phyloP scores from a whole-genome alignment of 1,140 invertebrate species.

The Chionoecetes opilio region DNA sequence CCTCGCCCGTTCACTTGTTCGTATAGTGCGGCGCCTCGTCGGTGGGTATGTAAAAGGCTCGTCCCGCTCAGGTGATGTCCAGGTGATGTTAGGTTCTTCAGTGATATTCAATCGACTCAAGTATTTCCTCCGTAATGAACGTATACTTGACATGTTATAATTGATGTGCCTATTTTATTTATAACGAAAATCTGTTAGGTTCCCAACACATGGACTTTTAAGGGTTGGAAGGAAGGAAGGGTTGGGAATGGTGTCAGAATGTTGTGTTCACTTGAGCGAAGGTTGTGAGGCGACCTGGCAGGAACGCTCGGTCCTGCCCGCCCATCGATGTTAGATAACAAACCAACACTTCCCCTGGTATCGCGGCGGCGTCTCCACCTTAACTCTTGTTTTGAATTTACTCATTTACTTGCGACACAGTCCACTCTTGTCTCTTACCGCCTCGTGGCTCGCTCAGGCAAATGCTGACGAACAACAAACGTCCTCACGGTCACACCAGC shows the following conservation, averaged over 20 bases:
- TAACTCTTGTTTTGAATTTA: conserved; percentile 3
- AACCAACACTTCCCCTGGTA: conserved; percentile 69
- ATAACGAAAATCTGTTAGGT: not conserved
- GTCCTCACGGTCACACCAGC: not conserved
- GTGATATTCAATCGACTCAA: conserved; percentile 6
- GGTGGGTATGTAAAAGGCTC: not conserved
- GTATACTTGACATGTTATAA: conserved; percentile 19
- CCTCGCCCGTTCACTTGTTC: conserved; percentile 64
- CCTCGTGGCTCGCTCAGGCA: not conserved
- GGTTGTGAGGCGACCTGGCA: not conserved
- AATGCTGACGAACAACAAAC: not conserved
- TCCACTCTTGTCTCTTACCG: not conserved
- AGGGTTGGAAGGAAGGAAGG: not conserved
- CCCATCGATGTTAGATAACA: conserved; percentile 76
- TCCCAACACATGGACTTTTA: not conserved
- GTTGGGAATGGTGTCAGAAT: not conserved
- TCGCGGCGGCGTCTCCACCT: conserved; percentile 37
- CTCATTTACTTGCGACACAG: not conserved
- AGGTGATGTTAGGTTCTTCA: not conserved
- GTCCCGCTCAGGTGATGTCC: not conserved
- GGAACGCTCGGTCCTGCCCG: conserved; percentile 62
- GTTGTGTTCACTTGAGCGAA: conserved; percentile 34
- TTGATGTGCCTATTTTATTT: not conserved
- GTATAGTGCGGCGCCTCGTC: conserved; percentile 16
- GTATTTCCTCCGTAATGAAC: not conserved